Evolutionary conservation across 2,113 vertebrate species (phyloP).

Genomic region (Hippopotamus amphibius): DNA sequence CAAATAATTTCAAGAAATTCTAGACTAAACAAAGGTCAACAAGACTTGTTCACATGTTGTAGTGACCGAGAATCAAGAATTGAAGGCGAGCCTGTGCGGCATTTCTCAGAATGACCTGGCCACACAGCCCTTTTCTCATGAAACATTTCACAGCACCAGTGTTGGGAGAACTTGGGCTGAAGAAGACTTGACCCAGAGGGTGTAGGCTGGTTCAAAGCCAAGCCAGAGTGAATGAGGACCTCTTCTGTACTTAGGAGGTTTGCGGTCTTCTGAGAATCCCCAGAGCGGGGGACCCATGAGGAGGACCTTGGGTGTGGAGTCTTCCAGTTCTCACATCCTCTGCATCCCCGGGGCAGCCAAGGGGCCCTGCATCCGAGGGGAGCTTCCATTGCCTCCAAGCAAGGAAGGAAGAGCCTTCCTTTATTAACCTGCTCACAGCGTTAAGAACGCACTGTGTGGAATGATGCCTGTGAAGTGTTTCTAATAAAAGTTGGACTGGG

Average conservation of each 20-base stretch:
- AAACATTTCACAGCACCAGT: neutral
- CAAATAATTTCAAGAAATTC: constrained; percentile 15
- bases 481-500: neutral
- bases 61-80: neutral
- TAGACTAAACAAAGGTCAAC: neutral
- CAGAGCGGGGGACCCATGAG: neutral
- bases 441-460: neutral
- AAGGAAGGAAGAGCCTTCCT: neutral
- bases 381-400: neutral
- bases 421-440: neutral
- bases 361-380: neutral
- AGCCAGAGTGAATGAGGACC: neutral
- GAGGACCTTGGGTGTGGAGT: neutral
- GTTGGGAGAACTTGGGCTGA: too few relatives aligned
- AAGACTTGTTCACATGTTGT: neutral
- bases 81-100: neutral
- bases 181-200: neutral
- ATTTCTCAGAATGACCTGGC: neutral
- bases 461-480: neutral
- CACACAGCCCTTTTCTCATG: neutral
- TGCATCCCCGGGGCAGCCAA: neutral
- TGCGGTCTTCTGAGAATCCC: neutral
- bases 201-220: neutral
- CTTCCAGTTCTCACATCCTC: too few relatives aligned
- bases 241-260: neutral